These are phyloP conservation scores for Podilymbus podiceps DNA, from an alignment of 2,113 vertebrate genomes.

Conservation along the genomic window DNA sequence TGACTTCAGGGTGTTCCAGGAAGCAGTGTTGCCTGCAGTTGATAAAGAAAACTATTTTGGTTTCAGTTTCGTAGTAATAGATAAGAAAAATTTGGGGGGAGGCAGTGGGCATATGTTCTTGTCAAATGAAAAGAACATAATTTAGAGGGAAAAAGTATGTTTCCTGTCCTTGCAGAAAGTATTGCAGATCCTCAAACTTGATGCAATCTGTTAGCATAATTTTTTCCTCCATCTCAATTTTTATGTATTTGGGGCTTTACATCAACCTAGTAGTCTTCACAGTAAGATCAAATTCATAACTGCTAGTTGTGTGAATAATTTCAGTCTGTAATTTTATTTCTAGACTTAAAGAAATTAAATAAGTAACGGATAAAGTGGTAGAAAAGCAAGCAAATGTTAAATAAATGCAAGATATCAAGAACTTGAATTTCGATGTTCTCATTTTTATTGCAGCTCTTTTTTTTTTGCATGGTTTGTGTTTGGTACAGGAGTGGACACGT, in stretches of 20 bases:
- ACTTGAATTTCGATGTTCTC: not conserved
- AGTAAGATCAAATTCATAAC: not conserved
- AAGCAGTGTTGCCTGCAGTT: not conserved
- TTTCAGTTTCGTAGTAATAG: not conserved
- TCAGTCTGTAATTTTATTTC: not conserved
- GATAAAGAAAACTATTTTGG: not conserved
- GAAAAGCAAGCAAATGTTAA: not conserved
- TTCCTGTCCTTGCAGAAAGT: constrained; percentile 32
- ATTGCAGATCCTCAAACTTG: constrained; percentile 18
- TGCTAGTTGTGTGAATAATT: not conserved
- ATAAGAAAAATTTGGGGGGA: not conserved
- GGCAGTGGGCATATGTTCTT: constrained; percentile 45
- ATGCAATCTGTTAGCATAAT: constrained; percentile 41
- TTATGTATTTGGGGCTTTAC: not conserved
- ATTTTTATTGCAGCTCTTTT: not conserved
- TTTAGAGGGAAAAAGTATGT: constrained; percentile 40
- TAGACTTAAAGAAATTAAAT: not conserved
- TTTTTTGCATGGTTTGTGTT: not conserved
- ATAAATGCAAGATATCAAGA: fast-evolving
- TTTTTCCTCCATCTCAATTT: constrained; percentile 1
- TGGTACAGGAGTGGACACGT: not conserved
- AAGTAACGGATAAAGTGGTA: not conserved
- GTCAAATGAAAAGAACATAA: constrained; percentile 42
- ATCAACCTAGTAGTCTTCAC: not conserved
- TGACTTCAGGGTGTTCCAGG: not conserved